phyloP scores from a whole-genome alignment of 1,140 invertebrate genomes.

The Vanessa tameamea region DNA sequence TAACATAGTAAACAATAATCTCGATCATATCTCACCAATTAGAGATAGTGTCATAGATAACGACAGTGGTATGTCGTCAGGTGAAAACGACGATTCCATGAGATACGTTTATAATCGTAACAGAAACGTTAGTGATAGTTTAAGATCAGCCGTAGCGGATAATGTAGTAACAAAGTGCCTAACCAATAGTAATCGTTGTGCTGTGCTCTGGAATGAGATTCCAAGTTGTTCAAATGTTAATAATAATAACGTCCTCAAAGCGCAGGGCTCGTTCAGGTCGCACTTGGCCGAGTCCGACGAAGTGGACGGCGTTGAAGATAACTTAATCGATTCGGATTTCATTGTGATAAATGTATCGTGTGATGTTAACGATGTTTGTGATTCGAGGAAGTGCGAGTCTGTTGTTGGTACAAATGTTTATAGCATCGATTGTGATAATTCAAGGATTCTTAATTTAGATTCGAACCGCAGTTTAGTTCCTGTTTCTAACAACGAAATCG shows the following conservation, averaged over 20 bases:
- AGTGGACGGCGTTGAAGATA: conserved; percentile 32
- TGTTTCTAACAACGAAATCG: conserved; percentile 69
- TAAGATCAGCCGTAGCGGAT: conserved; percentile 50
- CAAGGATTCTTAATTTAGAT: conserved; percentile 62
- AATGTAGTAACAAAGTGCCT: conserved; percentile 71
- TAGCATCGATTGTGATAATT: conserved; percentile 67
- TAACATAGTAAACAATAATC: conserved; percentile 46
- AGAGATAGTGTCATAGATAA: conserved; percentile 50
- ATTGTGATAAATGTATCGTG: conserved; percentile 73
- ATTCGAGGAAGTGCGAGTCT: conserved; percentile 40
- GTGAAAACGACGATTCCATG: conserved; percentile 68
- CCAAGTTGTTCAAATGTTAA: conserved; percentile 74
- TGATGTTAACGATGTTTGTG: conserved; percentile 57
- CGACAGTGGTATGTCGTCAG: conserved; percentile 76
- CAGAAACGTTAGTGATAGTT: conserved; percentile 44
- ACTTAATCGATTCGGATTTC: conserved; percentile 59
- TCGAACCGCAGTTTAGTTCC: conserved; percentile 71
- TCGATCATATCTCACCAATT: conserved; percentile 39
- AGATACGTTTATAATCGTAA: conserved; percentile 54
- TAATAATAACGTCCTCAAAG: conserved; percentile 50
- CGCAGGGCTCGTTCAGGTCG: conserved; percentile 22
- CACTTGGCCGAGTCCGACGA: conserved; percentile 38
- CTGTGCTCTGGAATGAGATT: conserved; percentile 74
- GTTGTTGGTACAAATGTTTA: conserved; percentile 61
- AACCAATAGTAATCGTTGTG: conserved; percentile 63